Conservation (phyloP, 2,113 vertebrate genomes). For the Astur gentilis region DNA sequence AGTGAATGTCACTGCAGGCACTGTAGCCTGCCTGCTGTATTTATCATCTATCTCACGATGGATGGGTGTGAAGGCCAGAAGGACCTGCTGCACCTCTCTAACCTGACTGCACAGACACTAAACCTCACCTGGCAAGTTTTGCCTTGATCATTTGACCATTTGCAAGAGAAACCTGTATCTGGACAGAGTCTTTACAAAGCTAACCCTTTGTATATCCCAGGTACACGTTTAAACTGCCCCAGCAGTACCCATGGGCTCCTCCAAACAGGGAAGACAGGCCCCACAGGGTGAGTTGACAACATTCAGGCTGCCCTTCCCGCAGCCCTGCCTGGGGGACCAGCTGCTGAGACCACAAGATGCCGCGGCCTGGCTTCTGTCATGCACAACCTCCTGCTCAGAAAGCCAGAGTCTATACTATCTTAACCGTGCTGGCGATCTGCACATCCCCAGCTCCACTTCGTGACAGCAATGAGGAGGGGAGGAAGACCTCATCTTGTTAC, state of each 20-base stretch:
- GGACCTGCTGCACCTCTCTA: neutral
- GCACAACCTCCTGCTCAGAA: neutral
- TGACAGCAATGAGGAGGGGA: neutral
- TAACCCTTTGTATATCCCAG: neutral
- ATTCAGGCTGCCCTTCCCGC: neutral
- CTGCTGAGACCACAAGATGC: neutral
- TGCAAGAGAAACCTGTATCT: neutral
- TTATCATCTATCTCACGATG: neutral
- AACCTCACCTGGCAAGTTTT: neutral
- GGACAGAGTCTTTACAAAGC: neutral
- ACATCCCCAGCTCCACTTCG: neutral
- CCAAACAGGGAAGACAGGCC: fast-evolving
- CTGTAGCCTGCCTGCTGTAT: neutral
- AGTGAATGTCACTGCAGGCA: neutral
- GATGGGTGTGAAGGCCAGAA: neutral
- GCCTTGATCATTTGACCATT: neutral
- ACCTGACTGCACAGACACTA: neutral
- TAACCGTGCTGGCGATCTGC: neutral
- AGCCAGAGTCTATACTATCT: neutral
- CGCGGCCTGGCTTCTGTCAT: fast-evolving
- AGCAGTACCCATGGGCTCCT: neutral
- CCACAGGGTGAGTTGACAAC: fast-evolving
- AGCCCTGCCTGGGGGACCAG: neutral
- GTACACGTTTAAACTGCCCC: neutral
- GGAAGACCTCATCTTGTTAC: fast-evolving